phyloP scores from a whole-genome alignment of 2,797 vertebrate genomes.

The Arctocebus calabarensis region DNA sequence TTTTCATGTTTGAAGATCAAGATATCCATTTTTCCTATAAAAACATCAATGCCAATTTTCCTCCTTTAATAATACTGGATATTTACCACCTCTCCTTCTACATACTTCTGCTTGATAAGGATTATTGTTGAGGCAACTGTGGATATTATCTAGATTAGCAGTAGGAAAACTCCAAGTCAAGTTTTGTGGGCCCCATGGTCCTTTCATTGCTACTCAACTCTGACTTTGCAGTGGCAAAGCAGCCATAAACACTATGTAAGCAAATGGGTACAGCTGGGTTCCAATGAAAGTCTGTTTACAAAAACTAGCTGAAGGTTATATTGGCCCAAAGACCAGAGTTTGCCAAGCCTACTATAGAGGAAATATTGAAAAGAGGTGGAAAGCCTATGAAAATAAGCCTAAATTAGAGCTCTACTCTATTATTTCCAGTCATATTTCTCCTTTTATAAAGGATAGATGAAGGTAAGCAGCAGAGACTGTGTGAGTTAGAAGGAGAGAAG shows the following conservation, averaged over 20 bases:
- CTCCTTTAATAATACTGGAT: background rate
- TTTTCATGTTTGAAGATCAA: background rate
- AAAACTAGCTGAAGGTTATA: background rate
- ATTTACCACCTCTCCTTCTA: background rate
- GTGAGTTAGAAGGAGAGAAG: rapidly evolving
- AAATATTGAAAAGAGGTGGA: background rate
- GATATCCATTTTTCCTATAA: background rate
- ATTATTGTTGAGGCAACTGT: background rate
- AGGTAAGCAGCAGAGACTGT: no score
- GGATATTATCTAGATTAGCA: background rate
- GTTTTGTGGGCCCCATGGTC: background rate
- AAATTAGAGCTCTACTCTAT: background rate
- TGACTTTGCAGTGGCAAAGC: background rate
- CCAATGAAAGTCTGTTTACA: slow-evolving; percentile 6
- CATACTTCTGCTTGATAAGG: background rate
- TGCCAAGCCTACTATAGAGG: background rate
- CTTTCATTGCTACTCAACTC: background rate
- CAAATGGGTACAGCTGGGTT: background rate
- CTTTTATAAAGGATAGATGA: background rate
- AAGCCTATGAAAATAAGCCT: background rate
- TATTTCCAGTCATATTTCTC: background rate
- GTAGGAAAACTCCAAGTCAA: background rate
- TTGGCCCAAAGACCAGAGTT: background rate
- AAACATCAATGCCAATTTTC: background rate
- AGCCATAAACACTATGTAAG: background rate